Evolutionary conservation across 2,888 invertebrate species (phyloP).

Genomic region (Asteroscopus sphinx): DNA sequence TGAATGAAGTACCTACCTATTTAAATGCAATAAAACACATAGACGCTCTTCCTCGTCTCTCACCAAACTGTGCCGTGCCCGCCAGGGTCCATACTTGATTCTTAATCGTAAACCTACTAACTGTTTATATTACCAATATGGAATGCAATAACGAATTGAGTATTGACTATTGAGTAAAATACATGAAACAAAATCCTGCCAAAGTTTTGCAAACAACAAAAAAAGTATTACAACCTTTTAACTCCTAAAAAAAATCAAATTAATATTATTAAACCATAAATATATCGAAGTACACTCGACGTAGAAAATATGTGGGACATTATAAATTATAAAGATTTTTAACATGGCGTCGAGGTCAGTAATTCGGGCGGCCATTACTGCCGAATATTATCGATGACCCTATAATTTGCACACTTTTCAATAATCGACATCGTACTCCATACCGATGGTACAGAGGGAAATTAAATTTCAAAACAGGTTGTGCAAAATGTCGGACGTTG

Average conservation of each 20-base stretch:
- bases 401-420: conserved; percentile 82
- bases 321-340: conserved; percentile 76
- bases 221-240: conserved; percentile 51
- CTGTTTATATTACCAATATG: too few species aligned
- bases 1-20: too few species aligned
- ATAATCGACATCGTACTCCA: conserved; percentile 70
- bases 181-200: too few species aligned
- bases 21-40: too few species aligned
- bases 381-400: conserved; percentile 68
- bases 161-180: too few species aligned
- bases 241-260: conserved; percentile 50
- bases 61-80: too few species aligned
- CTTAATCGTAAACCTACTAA: too few species aligned
- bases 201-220: neutral
- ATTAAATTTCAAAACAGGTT: conserved; percentile 61
- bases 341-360: conserved; percentile 69
- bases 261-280: conserved; percentile 57
- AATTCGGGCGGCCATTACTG: conserved; percentile 66
- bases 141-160: too few species aligned
- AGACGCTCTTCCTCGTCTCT: too few species aligned
- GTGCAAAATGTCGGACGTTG: conserved; percentile 41
- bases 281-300: conserved; percentile 48
- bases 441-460: conserved; percentile 58
- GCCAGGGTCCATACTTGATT: too few species aligned
- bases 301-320: conserved; percentile 67